Evolutionary conservation across 2,888 invertebrate genomes (phyloP).

Genomic region (Strigamia maritima): DNA sequence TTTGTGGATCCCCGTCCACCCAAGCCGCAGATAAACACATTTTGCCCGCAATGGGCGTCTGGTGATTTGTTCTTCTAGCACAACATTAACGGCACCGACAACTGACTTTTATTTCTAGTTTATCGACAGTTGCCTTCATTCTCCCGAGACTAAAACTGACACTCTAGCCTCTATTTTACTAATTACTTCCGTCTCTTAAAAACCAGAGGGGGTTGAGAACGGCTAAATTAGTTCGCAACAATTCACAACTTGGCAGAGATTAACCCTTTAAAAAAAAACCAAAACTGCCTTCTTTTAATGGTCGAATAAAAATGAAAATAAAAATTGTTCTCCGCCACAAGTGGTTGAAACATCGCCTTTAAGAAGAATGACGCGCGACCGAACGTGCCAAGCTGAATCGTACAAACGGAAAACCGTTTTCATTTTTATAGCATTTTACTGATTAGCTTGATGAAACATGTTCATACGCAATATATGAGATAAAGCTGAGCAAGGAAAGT

Average conservation of each 20-base stretch:
- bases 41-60: slow-evolving; percentile 31
- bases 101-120: slow-evolving; percentile 34
- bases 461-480: slow-evolving; percentile 23
- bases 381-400: neutral
- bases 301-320: slow-evolving; percentile 5
- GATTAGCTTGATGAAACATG: slow-evolving; percentile 32
- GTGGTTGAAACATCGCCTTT: slow-evolving; percentile 32
- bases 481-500: slow-evolving; percentile 18
- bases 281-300: slow-evolving; percentile 2
- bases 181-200: slow-evolving; percentile 34
- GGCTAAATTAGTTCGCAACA: slow-evolving; percentile 23
- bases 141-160: slow-evolving; percentile 30
- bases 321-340: neutral
- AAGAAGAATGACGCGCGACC: neutral
- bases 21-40: slow-evolving; percentile 32
- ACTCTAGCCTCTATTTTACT: slow-evolving; percentile 31
- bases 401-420: slow-evolving; percentile 27
- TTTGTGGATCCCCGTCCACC: slow-evolving; percentile 12
- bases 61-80: slow-evolving; percentile 28
- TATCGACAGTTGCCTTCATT: slow-evolving; percentile 20
- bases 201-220: neutral
- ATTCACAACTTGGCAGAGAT: slow-evolving; percentile 24
- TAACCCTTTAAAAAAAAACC: slow-evolving; percentile 18
- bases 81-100: slow-evolving; percentile 25
- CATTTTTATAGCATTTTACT: slow-evolving; percentile 22